Evolutionary conservation across 2,797 vertebrate genomes (phyloP), one percentile per base, ranked within the genome.

Genomic region (Aythya fuligula): DNA sequence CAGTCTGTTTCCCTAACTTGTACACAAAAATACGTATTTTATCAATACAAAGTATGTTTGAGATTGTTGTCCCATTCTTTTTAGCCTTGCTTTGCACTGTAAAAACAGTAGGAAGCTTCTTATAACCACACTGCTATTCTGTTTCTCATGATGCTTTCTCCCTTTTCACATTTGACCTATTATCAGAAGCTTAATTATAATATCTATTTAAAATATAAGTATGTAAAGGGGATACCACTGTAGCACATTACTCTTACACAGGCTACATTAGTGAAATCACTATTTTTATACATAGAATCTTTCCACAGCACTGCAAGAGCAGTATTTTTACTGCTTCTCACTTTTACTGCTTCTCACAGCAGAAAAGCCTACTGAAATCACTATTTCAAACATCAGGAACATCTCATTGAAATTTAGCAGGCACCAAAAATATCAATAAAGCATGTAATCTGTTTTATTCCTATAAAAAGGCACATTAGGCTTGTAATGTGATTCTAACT

Each of bases 221-320:
- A 96, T 83, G 30, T 94, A 90, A 96, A 67, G 92, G 93, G 89
- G 57, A 93, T 97, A 95, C 9, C 62, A 87, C 89, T 93, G 43
- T 87, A 85, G 82, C 93, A 96, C 91, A 83, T 94, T 89, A 84
- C 47, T 94, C 65, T 91, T 89, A 67, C n/a, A 85, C 5, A 1
- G 36, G 25, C 30, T 80, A 64, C 3, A 88, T 76, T 66, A 81
- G 24, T 78, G 91, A 93, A 75, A 38, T 80, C 2, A 2, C n/a
- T 88, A 12, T 57, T 92, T 93, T 84, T 87, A 76, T 72, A 34
- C 8, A 3, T 71, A 77, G 58, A 83, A 14, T 20, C 83, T 80
- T 91, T 91, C 75, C 53, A 73, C 16, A 75, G 73, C 56, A 84
- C 85, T 87, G 51, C 54, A 74, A 71, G 41, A 90, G 92, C 75